Evolutionary conservation across 2,113 vertebrate genomes (phyloP).

Genomic region (Sakesphorus luctuosus): DNA sequence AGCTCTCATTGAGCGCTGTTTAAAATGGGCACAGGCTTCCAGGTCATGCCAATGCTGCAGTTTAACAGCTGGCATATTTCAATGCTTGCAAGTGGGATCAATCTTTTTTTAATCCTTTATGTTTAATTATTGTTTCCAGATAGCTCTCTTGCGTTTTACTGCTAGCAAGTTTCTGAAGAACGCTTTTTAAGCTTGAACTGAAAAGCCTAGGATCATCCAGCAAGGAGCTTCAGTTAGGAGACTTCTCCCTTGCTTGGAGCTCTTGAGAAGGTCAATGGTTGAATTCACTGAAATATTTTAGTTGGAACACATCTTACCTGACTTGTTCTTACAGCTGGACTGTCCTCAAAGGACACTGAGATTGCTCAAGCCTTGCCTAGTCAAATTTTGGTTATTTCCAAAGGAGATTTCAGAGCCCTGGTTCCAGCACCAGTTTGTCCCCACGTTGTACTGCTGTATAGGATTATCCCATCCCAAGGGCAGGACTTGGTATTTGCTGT

Average conservation of each 20-base stretch:
- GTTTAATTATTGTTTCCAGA: constrained; percentile 33
- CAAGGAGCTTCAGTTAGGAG: background rate
- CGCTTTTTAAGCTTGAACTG: background rate
- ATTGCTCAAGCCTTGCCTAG: background rate
- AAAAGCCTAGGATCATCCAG: background rate
- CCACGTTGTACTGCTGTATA: background rate
- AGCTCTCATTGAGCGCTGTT: background rate
- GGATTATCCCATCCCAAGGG: background rate
- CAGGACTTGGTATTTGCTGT: background rate
- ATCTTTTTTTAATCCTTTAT: constrained; percentile 25
- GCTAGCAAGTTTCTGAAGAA: background rate
- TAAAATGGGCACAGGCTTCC: background rate
- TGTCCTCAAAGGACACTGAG: background rate
- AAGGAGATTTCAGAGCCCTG: background rate
- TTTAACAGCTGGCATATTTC: constrained; percentile 31
- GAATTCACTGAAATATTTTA: background rate
- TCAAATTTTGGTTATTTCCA: background rate
- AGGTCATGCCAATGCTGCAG: background rate
- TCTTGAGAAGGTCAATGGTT: background rate
- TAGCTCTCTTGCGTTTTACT: background rate
- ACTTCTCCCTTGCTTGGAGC: background rate
- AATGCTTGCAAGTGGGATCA: constrained; percentile 21
- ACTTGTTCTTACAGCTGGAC: background rate
- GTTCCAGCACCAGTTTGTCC: background rate
- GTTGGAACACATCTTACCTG: background rate